Percentiles rank a stretch among this genome's conserved stretches.
Evolutionary conservation across 2,113 vertebrate genomes (phyloP).

Genomic region (Furnarius figulus): DNA sequence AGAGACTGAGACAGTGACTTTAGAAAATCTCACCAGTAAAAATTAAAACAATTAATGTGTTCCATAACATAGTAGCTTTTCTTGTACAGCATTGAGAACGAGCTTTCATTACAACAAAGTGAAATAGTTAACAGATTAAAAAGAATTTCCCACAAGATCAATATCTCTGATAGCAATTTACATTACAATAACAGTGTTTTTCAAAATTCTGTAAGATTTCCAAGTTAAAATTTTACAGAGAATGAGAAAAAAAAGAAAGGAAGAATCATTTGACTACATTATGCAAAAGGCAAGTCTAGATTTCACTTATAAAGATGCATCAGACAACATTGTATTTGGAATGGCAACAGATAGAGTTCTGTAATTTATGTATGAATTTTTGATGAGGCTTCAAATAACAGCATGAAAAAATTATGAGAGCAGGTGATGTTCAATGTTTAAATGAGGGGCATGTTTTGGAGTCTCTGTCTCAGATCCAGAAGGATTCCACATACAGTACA

Average conservation of each 20-base stretch:
- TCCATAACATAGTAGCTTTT: neutral
- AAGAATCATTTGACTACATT: neutral
- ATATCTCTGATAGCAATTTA: neutral
- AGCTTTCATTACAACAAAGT: neutral
- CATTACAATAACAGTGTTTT: neutral
- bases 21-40: neutral
- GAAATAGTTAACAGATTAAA: neutral
- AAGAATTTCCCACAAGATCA: neutral
- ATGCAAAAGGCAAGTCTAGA: neutral
- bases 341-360: neutral
- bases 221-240: neutral
- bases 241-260: neutral
- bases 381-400: neutral
- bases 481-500: neutral
- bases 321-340: neutral
- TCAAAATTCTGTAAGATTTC: neutral
- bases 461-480: neutral
- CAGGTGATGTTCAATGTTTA: neutral
- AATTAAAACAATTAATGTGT: neutral
- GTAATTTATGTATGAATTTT: neutral
- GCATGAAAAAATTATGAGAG: neutral
- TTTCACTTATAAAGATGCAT: neutral
- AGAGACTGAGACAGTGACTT: neutral
- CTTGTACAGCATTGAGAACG: neutral
- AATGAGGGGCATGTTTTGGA: neutral